phyloP scores from a whole-genome alignment of 2,797 vertebrate genomes.

The Phataginus tetradactyla region DNA sequence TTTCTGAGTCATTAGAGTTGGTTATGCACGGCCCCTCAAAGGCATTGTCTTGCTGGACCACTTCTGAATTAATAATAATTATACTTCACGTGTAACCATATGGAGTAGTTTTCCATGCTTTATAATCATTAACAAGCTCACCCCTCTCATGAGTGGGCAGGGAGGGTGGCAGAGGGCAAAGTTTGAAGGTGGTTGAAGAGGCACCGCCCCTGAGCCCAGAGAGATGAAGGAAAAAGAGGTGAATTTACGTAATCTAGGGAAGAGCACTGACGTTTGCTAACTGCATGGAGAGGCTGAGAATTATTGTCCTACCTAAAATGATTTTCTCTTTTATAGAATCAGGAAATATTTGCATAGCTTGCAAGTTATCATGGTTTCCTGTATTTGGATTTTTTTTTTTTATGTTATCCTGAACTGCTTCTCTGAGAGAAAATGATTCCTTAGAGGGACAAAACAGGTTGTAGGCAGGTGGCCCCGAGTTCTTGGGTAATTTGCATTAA shows the following conservation, averaged over 20 bases:
- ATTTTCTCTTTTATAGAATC: neutral
- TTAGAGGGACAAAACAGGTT: neutral
- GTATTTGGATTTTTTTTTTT: neutral
- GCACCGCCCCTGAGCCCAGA: neutral
- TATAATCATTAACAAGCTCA: neutral
- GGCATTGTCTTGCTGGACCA: neutral
- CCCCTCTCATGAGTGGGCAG: fast-evolving
- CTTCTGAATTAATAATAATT: neutral
- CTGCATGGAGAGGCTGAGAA: fast-evolving
- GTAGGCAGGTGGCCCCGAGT: neutral
- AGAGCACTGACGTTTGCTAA: fast-evolving
- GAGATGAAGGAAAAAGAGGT: too few relatives aligned
- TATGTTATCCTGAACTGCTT: neutral
- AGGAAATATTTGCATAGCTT: neutral
- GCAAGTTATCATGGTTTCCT: neutral
- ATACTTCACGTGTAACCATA: neutral
- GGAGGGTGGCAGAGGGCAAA: fast-evolving
- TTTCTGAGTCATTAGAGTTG: neutral
- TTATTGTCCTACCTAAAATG: neutral
- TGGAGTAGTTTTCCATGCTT: neutral
- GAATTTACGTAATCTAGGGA: fast-evolving
- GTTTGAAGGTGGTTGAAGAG: fast-evolving
- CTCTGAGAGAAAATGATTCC: neutral
- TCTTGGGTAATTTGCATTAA: neutral
- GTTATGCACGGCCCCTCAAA: neutral